Evolutionary conservation across 1,140 invertebrate genomes (phyloP), one percentile per base, ranked within the genome.

Genomic region (Medauroidea extradentata): DNA sequence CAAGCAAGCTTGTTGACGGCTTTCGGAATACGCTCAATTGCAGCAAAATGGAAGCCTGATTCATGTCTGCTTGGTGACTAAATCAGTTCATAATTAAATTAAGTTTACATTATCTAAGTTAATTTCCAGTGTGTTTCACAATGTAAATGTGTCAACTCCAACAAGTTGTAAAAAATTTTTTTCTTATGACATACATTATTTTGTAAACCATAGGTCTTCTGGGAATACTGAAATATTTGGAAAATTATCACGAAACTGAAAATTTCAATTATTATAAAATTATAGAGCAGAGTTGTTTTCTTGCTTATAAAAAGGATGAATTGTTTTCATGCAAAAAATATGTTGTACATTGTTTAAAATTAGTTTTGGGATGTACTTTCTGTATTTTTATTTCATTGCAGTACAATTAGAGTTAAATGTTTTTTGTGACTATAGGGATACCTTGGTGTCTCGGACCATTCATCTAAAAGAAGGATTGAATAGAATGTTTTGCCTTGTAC

Each of bases 391-490:
- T 39, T n/a, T n/a, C n/a, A n/a, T n/a, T n/a, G n/a, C n/a, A n/a
- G n/a, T n/a, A n/a, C n/a, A n/a, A n/a, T n/a, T 34, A 52, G 38
- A 29, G 38, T 55, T 3, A 29, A 27, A 25, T 43, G 29, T 53
- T n/a, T 53, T 38, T 13, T 13, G 39, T 24, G 19, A 49, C 49
- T 65, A 50, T 63, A 89, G 86, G 86, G 93, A 96, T 76, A 92
- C 88, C 24, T 78, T 97, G 59, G 87, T 91, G 55, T 91, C 90
- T 4, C 81, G 90, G 69, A 94, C 94, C 3, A 89, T 89, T n/a
- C 94, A 98, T 71, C 83, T 99, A 2, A 94, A 94, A 78, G 96
- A 99, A 75, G 96, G 93, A 0, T 78, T 96, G 21, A 90, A 92
- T 70, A 73, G 95, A 51, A 79, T 99, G 16, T 93, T 98, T 70